Conservation (phyloP, 2,888 invertebrate species). For the Drosophila planitibia region DNA sequence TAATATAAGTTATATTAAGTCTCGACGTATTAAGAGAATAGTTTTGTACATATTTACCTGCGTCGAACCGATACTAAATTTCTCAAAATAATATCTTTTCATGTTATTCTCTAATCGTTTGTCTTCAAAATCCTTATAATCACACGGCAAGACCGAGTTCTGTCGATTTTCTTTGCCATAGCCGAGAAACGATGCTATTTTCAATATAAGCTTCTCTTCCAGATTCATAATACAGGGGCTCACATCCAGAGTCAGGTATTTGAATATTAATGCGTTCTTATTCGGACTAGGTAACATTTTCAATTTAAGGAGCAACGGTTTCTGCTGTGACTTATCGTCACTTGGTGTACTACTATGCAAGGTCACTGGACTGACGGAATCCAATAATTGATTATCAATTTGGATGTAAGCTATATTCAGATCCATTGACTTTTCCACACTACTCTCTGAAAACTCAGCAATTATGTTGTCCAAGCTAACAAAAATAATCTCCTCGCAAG, state of each 20-base stretch:
- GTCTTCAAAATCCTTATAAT: constrained; percentile 91
- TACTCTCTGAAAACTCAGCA: constrained; percentile 87
- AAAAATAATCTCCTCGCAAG: constrained; percentile 93
- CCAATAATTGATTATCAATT: constrained; percentile 95
- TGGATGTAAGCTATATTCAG: constrained; percentile 93
- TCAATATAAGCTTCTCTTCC: constrained; percentile 93
- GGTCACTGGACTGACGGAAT: constrained; percentile 93
- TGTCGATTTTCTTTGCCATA: constrained; percentile 87
- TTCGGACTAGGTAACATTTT: constrained; percentile 90
- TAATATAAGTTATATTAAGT: not conserved
- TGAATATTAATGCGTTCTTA: constrained; percentile 95
- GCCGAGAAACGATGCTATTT: constrained; percentile 89
- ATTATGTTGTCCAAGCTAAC: constrained; percentile 89
- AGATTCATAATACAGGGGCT: constrained; percentile 94
- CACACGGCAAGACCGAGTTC: constrained; percentile 90
- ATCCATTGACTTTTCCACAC: constrained; percentile 87
- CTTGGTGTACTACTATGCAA: constrained; percentile 89
- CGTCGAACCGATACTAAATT: constrained; percentile 91
- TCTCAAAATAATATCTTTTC: constrained; percentile 94
- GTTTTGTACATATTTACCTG: constrained; percentile 86
- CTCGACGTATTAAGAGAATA: not conserved
- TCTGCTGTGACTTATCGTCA: constrained; percentile 85
- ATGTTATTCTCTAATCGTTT: constrained; percentile 93
- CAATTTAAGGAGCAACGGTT: constrained; percentile 92
- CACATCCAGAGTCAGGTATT: constrained; percentile 92